phyloP scores from a whole-genome alignment of 2,888 invertebrate genomes.

The Melinopterus prodromus region DNA sequence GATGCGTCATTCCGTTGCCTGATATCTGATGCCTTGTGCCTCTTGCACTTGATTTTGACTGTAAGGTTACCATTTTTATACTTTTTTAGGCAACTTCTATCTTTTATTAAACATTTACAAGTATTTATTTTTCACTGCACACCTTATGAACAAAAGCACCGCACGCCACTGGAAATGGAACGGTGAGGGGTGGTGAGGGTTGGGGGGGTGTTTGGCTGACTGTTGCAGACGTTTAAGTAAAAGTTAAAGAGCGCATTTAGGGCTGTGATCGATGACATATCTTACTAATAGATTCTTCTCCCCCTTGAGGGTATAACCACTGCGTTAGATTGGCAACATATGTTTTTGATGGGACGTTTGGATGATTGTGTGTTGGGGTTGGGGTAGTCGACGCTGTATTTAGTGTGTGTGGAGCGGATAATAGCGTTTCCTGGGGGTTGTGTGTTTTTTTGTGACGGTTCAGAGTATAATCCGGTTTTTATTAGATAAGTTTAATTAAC shows the following conservation, averaged over 20 bases:
- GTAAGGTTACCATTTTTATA: no score
- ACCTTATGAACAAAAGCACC: no score
- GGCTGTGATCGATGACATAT: conserved; percentile 35
- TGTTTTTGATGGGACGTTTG: conserved; percentile 60
- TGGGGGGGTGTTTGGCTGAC: not conserved
- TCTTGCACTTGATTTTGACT: no score
- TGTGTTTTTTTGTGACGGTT: no score
- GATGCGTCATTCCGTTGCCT: no score
- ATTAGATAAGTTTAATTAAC: no score
- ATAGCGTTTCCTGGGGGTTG: not conserved
- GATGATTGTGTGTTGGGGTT: conserved; percentile 44
- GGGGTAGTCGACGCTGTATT: not conserved
- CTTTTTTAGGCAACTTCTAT: no score
- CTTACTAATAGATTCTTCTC: conserved; percentile 39
- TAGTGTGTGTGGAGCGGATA: not conserved
- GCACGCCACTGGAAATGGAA: no score
- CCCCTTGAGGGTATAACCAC: conserved; percentile 52
- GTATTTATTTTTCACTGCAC: no score
- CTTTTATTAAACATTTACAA: no score
- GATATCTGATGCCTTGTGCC: no score
- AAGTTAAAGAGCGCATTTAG: conserved; percentile 35
- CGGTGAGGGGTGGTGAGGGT: not conserved
- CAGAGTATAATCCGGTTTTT: no score
- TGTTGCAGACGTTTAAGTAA: conserved; percentile 14
- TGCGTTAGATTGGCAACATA: conserved; percentile 60